A percentile compares a stretch with the other conserved stretches of the same genome.
Conservation (phyloP, 2,888 invertebrate species). For the Athalia circularis region DNA sequence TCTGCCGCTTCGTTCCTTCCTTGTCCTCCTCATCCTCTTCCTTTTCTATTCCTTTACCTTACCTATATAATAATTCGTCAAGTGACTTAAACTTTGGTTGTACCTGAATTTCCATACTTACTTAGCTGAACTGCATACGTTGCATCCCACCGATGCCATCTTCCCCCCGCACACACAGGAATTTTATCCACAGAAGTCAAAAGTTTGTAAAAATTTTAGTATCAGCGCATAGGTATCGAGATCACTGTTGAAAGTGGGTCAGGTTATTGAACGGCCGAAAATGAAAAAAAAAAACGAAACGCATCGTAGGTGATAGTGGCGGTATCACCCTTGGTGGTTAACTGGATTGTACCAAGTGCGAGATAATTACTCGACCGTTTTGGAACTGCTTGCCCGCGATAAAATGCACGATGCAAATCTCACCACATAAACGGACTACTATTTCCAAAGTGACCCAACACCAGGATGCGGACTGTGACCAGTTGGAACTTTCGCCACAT, state of each 20-base stretch:
- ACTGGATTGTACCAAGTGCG: slow-evolving; percentile 40
- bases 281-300: background rate
- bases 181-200: background rate
- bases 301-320: background rate
- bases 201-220: background rate
- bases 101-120: slow-evolving; percentile 28
- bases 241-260: slow-evolving; percentile 12
- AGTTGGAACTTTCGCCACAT: slow-evolving; percentile 46
- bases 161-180: background rate
- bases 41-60: background rate
- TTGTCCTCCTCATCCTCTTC: background rate
- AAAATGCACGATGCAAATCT: slow-evolving; percentile 59
- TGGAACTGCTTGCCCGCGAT: slow-evolving; percentile 54
- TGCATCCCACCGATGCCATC: too few relatives aligned
- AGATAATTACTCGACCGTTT: slow-evolving; percentile 55
- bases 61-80: slow-evolving; percentile 44
- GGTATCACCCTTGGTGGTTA: slow-evolving; percentile 22
- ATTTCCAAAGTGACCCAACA: slow-evolving; percentile 47
- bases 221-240: background rate
- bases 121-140: slow-evolving; percentile 38
- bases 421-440: slow-evolving; percentile 53
- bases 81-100: slow-evolving; percentile 41
- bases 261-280: slow-evolving; percentile 1
- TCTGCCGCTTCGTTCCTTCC: background rate
- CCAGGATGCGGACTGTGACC: slow-evolving; percentile 45